Base-by-base conservation (phyloP, 2,113 vertebrate genomes). In the Cathartes aura region DNA sequence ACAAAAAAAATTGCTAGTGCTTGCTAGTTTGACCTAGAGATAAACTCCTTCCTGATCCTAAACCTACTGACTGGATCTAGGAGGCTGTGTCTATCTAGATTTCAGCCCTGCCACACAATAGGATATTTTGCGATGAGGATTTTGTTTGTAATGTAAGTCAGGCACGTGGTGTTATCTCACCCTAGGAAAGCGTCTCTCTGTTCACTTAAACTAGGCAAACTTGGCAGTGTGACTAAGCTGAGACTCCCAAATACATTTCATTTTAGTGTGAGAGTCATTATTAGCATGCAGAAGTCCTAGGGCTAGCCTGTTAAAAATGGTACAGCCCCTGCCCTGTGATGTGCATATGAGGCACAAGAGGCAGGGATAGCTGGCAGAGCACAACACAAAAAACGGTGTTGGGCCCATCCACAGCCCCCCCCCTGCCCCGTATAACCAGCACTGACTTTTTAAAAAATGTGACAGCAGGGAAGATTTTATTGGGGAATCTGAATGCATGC, bases 81-180 rank as follows among this genome's bases (percentile, higher is more conserved):
- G 47, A 29, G 19, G 17, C 17, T 76, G 36, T 32, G 32, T 50
- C 36, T 81, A 8, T 64, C 48, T 66, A 74, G n/a, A 89, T 74
- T 89, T 89, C 26, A 84, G 23, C 50, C 30, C 36, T 82, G 30
- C 26, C n/a, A 72, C 16, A 67, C 15, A 74, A 50, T 1, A 59
- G 32, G 29, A 43, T 74, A 62, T 85, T 94, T 93, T 68, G 38
- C 40, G 52, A 43, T 26, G 58, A 67, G 21, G 32, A 55, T 81
- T 85, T 86, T 74, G 15, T 82, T 74, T 82, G 22, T 67, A 59
- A 67, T 87, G 64, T 71, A 91, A 87, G 93, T 84, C 81, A 75
- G 55, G 18, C 12, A 2, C 8, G 17, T 45, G 22, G 34, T 16
- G 90, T 58, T 71, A 56, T 64, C 53, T 89, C 66, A 45, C 40